A percentile compares a stretch with the other conserved stretches of the same genome.
phyloP scores from a whole-genome alignment of 2,888 invertebrate species.

The Philopedon plagiatum region DNA sequence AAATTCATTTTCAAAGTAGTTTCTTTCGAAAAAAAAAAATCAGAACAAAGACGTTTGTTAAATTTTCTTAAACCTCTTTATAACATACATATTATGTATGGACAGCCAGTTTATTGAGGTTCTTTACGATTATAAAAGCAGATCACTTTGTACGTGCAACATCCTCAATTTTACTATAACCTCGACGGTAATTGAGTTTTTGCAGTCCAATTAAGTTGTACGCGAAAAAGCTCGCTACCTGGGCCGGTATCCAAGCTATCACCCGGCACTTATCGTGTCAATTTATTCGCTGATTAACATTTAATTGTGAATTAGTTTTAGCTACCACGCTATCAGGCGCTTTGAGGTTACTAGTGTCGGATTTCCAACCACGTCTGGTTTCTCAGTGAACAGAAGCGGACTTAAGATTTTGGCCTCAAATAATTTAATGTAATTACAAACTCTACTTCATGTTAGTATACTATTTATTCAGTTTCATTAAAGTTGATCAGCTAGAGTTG shows the following conservation, averaged over 20 bases:
- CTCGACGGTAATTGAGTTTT: conserved; percentile 43
- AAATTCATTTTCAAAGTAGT: no score
- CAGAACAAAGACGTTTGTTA: no score
- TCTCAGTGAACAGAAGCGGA: conserved; percentile 17
- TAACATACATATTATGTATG: no score
- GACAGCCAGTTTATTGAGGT: no score
- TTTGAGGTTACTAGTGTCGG: conserved; percentile 33
- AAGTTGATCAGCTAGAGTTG: no score
- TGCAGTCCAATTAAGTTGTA: conserved; percentile 44
- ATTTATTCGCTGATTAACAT: conserved; percentile 67
- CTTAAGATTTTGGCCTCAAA: background rate
- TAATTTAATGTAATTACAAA: no score
- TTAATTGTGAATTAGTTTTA: conserved; percentile 65
- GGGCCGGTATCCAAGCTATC: conserved; percentile 46
- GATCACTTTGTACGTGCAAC: no score
- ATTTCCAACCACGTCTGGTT: conserved; percentile 28
- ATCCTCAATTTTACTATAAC: conserved; percentile 1
- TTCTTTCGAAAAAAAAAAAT: no score
- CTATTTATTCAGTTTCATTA: no score
- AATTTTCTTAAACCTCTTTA: no score
- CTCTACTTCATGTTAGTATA: no score
- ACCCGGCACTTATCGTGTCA: conserved; percentile 62
- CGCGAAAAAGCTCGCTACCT: conserved; percentile 47
- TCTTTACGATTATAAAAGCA: no score
- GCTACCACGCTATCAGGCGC: conserved; percentile 62